Percentiles rank a stretch among this genome's conserved stretches.
These are phyloP conservation scores for Zophobas morio DNA, from an alignment of 1,140 invertebrate species.

Conservation along the genomic window DNA sequence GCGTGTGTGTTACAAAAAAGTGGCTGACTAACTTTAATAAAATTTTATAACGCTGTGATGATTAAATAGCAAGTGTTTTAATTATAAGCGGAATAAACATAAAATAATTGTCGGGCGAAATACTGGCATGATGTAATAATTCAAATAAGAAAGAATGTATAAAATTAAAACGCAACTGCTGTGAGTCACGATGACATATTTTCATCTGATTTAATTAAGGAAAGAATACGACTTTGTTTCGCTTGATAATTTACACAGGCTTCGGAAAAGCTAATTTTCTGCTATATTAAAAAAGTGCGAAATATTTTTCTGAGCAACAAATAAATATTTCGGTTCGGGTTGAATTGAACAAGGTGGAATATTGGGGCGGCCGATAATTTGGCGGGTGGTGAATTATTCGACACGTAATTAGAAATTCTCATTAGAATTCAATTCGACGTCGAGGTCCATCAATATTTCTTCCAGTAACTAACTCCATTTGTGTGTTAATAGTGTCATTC, in stretches of 20 bases:
- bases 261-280: too few species aligned
- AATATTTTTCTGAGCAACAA: too few species aligned
- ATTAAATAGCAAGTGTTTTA: constrained; percentile 22
- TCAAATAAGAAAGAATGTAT: constrained; percentile 40
- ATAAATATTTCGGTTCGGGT: too few species aligned
- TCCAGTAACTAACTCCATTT: constrained; percentile 41
- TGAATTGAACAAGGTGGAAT: neutral
- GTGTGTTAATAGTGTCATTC: constrained; percentile 48
- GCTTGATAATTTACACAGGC: neutral
- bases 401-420: constrained; percentile 21
- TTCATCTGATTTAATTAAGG: constrained; percentile 17
- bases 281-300: too few species aligned
- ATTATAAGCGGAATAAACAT: constrained; percentile 28
- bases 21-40: constrained; percentile 28
- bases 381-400: neutral
- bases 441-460: constrained; percentile 26
- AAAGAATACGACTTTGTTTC: neutral
- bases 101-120: constrained; percentile 29
- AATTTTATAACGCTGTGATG: constrained; percentile 11
- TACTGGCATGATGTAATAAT: constrained; percentile 34
- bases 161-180: constrained; percentile 37
- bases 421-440: constrained; percentile 22
- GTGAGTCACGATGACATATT: constrained; percentile 27
- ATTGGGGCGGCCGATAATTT: constrained; percentile 1
- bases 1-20: neutral